phyloP scores from a whole-genome alignment of 1,140 invertebrate species.

The Drosophila murphyi region DNA sequence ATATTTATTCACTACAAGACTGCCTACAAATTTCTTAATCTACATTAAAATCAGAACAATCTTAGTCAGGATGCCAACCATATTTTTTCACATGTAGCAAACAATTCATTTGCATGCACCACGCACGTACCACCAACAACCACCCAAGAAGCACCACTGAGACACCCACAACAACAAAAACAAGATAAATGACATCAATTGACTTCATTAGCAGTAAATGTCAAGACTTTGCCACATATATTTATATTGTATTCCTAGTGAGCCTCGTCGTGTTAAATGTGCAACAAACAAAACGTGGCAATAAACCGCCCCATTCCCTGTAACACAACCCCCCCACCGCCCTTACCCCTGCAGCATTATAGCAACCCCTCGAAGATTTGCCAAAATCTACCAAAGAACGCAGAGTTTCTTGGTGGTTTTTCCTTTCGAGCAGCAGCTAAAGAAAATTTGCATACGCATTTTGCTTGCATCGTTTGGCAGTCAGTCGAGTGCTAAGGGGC shows the following conservation, averaged over 20 bases:
- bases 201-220: constrained; percentile 81
- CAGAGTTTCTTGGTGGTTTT: constrained; percentile 30
- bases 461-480: constrained; percentile 72
- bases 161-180: constrained; percentile 22
- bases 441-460: constrained; percentile 83
- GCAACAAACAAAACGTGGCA: constrained; percentile 59
- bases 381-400: constrained; percentile 35
- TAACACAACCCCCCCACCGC: constrained; percentile 4
- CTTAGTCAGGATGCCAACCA: constrained; percentile 21
- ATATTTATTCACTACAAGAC: too few species aligned
- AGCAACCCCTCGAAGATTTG: constrained; percentile 33
- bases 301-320: constrained; percentile 1
- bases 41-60: constrained; percentile 21
- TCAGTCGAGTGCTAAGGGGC: background rate
- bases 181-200: constrained; percentile 79
- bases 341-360: background rate
- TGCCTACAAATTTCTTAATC: too few species aligned
- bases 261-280: constrained; percentile 61
- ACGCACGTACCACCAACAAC: constrained; percentile 1
- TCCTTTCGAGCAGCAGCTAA: constrained; percentile 1
- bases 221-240: constrained; percentile 38
- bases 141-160: constrained; percentile 6
- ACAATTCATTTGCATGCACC: constrained; percentile 15
- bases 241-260: constrained; percentile 20
- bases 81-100: constrained; percentile 26